A percentile compares a stretch with the other conserved stretches of the same genome.
These are phyloP conservation scores for Hydra vulgaris DNA, from an alignment of 30 jellyfish, hydroid and myxozoan genomes.

Conservation along the genomic window DNA sequence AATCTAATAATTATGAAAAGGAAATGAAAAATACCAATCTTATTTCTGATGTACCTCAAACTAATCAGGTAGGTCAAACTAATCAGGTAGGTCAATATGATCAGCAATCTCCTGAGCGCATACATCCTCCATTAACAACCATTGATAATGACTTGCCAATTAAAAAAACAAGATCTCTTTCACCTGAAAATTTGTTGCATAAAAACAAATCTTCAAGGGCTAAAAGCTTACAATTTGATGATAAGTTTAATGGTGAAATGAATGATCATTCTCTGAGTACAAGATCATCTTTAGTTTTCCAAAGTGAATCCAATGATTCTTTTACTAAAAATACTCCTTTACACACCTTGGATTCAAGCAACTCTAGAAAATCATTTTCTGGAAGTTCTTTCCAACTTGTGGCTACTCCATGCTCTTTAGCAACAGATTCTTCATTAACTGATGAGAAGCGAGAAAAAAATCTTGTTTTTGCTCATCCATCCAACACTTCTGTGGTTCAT, in stretches of 20 bases:
- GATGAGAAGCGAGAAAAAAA: neutral
- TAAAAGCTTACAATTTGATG: neutral
- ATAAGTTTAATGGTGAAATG: neutral
- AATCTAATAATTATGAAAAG: neutral
- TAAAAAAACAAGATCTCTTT: neutral
- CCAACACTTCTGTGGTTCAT: neutral
- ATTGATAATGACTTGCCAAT: neutral
- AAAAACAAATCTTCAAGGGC: neutral
- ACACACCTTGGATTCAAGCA: neutral
- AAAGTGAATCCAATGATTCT: neutral
- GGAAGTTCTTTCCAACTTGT: neutral
- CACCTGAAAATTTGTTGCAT: neutral
- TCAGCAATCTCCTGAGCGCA: neutral
- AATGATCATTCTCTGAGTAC: neutral
- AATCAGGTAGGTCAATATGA: neutral
- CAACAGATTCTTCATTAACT: neutral
- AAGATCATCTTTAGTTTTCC: neutral
- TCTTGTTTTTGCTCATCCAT: neutral
- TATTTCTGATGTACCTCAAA: no score
- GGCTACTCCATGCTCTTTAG: neutral
- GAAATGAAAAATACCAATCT: no score
- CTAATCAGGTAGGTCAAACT: no score
- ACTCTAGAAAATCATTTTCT: neutral
- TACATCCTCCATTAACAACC: neutral
- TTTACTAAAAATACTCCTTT: neutral